Conservation (phyloP, 1,140 invertebrate genomes). For the Schlechtendalia chinensis region DNA sequence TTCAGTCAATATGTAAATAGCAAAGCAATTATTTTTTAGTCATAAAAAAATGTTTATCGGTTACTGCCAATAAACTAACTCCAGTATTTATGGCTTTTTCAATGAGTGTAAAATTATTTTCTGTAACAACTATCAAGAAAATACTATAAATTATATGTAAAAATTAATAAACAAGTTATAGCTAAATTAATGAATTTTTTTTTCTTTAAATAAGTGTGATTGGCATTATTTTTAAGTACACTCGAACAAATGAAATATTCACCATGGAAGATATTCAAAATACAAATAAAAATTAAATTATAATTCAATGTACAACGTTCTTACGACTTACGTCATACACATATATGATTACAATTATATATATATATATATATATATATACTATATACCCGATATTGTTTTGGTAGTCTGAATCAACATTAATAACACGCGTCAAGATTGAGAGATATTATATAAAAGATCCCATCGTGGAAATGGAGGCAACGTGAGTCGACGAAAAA, state of each 20-base stretch:
- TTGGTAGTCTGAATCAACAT: slow-evolving; percentile 34
- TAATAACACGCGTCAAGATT: slow-evolving; percentile 40
- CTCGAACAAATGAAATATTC: neutral
- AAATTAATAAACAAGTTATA: neutral
- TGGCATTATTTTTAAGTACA: neutral
- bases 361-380: neutral
- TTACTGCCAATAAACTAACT: neutral
- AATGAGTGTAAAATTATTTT: slow-evolving; percentile 24
- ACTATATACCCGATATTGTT: neutral
- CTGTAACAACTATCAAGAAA: neutral
- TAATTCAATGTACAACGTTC: neutral
- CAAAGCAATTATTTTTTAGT: slow-evolving; percentile 8
- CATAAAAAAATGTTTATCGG: neutral
- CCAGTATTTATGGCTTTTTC: neutral
- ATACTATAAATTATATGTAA: neutral
- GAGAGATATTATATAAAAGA: slow-evolving; percentile 32
- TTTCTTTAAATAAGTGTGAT: neutral
- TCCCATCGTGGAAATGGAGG: slow-evolving; percentile 13
- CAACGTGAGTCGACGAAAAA: slow-evolving; percentile 15
- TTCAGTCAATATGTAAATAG: neutral
- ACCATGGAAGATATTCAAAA: neutral
- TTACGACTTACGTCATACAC: neutral
- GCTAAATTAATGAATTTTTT: neutral
- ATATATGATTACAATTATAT: neutral
- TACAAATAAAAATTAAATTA: neutral